phyloP scores from a whole-genome alignment of 2,113 vertebrate genomes.

The Petrocephalus zakoni region DNA sequence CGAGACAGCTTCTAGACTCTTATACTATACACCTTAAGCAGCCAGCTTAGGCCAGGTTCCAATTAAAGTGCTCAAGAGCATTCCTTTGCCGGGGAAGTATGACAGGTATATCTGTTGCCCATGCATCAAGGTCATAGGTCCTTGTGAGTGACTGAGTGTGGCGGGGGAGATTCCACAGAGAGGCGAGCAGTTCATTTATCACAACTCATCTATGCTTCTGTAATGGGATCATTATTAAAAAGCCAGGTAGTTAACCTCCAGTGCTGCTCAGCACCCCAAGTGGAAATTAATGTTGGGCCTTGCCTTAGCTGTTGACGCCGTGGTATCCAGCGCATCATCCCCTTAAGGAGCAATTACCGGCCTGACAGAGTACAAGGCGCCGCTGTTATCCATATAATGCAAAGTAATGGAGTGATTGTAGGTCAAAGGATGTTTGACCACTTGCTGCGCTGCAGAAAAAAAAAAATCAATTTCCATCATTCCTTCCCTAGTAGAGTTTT shows the following conservation, averaged over 20 bases:
- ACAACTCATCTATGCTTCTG: constrained; percentile 44
- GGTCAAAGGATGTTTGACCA: constrained; percentile 43
- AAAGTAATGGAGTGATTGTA: constrained; percentile 46
- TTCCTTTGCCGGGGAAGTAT: constrained; percentile 37
- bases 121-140: constrained; percentile 49
- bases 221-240: constrained; percentile 58
- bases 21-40: constrained; percentile 13
- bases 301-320: constrained; percentile 32
- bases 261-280: constrained; percentile 48
- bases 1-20: not conserved
- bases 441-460: constrained; percentile 21
- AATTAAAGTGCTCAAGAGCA: constrained; percentile 41
- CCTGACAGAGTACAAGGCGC: constrained; percentile 44
- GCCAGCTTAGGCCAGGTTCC: constrained; percentile 41
- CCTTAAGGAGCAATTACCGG: constrained; percentile 56
- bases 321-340: constrained; percentile 39
- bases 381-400: constrained; percentile 40
- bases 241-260: constrained; percentile 56
- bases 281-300: constrained; percentile 54
- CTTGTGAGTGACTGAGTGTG: constrained; percentile 31
- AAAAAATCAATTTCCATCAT: constrained; percentile 40
- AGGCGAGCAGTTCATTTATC: constrained; percentile 29
- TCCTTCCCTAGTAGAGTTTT: constrained; percentile 37
- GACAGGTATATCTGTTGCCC: constrained; percentile 53
- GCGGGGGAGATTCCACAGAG: constrained; percentile 43